Conservation (phyloP, 2,888 invertebrate genomes). For the Ecliptopera silaceata region DNA sequence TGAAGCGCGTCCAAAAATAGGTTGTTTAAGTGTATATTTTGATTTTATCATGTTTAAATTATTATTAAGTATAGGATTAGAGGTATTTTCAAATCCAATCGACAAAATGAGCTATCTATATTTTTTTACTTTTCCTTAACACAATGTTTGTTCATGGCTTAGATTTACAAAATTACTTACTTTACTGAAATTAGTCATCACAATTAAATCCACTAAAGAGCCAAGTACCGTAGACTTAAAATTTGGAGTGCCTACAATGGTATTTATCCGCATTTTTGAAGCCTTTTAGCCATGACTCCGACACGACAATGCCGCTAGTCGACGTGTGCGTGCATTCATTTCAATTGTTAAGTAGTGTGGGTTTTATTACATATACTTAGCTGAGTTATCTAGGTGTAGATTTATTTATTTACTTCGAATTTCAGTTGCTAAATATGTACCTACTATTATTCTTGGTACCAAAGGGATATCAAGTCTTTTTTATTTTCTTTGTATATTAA, state of each 20-base stretch:
- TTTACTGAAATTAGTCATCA: too few relatives aligned
- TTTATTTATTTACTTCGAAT: neutral
- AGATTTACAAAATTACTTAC: too few relatives aligned
- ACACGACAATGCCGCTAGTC: slow-evolving; percentile 6
- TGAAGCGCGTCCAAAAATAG: too few relatives aligned
- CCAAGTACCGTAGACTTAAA: slow-evolving; percentile 6
- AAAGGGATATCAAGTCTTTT: too few relatives aligned
- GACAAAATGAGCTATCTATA: too few relatives aligned
- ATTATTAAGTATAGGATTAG: too few relatives aligned
- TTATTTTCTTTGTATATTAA: too few relatives aligned
- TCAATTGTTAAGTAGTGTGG: slow-evolving; percentile 15
- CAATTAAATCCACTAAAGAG: neutral
- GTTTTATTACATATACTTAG: neutral
- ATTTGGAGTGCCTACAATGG: slow-evolving; percentile 7
- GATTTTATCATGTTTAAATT: too few relatives aligned
- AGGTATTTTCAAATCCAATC: too few relatives aligned
- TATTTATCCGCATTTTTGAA: slow-evolving; percentile 17
- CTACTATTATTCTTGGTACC: neutral
- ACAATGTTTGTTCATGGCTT: too few relatives aligned
- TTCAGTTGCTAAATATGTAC: neutral
- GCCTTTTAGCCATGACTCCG: slow-evolving; percentile 23
- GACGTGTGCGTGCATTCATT: slow-evolving; percentile 16
- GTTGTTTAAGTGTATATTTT: too few relatives aligned
- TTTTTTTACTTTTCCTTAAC: too few relatives aligned
- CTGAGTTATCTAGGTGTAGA: neutral